Percentiles rank a stretch among this genome's conserved stretches.
Conservation (phyloP, 2,797 vertebrate species). For the Dromococcyx pavoninus region DNA sequence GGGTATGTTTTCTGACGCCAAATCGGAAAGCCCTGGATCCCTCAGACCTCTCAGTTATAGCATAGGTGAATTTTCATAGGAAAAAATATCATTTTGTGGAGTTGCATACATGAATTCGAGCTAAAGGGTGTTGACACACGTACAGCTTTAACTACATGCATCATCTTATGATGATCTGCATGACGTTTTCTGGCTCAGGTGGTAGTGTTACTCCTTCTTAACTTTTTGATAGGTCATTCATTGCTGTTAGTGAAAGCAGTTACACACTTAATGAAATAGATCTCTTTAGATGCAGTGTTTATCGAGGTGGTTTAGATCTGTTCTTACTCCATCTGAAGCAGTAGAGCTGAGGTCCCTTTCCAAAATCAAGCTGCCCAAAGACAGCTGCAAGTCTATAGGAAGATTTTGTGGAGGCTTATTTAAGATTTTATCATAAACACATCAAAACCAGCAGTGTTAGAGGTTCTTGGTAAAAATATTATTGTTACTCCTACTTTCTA, state of each 20-base stretch:
- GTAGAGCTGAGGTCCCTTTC: not conserved
- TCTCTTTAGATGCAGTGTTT: not conserved
- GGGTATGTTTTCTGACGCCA: not conserved
- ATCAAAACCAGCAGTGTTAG: not conserved
- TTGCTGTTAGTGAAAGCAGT: not conserved
- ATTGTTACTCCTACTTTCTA: constrained; percentile 2
- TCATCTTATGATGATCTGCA: not conserved
- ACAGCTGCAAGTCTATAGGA: not conserved
- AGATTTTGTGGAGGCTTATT: not conserved
- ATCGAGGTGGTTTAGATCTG: not conserved
- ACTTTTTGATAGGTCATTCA: not conserved
- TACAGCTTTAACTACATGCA: not conserved
- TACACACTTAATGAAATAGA: not conserved
- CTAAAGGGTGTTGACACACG: not conserved
- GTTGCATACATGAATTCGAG: not conserved
- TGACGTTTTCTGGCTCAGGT: not conserved
- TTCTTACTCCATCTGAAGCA: not conserved
- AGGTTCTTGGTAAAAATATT: not conserved
- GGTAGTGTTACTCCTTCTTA: not conserved
- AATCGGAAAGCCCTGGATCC: not conserved
- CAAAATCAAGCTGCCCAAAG: not conserved
- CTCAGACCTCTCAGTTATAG: not conserved
- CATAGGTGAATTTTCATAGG: not conserved
- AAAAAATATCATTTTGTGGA: not conserved
- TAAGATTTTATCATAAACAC: not conserved